A percentile compares a stretch with the other conserved stretches of the same genome.
Evolutionary conservation across 2,888 invertebrate species (phyloP).

Genomic region (Micoletzkya japonica): DNA sequence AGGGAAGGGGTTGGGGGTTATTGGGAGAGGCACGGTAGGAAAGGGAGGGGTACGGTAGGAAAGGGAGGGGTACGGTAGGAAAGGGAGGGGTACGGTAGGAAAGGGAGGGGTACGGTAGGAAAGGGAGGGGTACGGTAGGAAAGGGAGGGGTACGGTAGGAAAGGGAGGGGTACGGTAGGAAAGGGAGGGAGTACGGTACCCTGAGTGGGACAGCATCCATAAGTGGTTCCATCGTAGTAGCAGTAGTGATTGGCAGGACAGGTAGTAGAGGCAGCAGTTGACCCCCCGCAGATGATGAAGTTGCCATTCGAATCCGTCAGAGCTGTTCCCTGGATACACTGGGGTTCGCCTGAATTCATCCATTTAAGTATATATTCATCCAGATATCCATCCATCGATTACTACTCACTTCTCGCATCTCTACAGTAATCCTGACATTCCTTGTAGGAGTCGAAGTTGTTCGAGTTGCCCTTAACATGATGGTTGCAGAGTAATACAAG

Average conservation of each 20-base stretch:
- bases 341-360: constrained; percentile 49
- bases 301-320: constrained; percentile 62
- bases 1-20: background rate
- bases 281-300: constrained; percentile 61
- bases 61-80: background rate
- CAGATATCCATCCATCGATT: background rate
- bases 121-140: background rate
- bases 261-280: constrained; percentile 53
- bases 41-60: background rate
- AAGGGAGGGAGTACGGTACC: too few species aligned
- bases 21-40: background rate
- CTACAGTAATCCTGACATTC: constrained; percentile 63
- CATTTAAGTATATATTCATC: background rate
- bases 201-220: constrained; percentile 63
- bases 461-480: constrained; percentile 53
- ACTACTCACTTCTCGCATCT: constrained; percentile 51
- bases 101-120: background rate
- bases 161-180: background rate
- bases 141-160: background rate
- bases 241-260: constrained; percentile 64
- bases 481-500: background rate
- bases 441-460: constrained; percentile 63
- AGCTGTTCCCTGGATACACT: constrained; percentile 63
- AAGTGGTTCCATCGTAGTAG: constrained; percentile 63
- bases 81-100: constrained; percentile 29